Evolutionary conservation across 1,140 invertebrate species (phyloP).

Genomic region (Scaptomyza montana): DNA sequence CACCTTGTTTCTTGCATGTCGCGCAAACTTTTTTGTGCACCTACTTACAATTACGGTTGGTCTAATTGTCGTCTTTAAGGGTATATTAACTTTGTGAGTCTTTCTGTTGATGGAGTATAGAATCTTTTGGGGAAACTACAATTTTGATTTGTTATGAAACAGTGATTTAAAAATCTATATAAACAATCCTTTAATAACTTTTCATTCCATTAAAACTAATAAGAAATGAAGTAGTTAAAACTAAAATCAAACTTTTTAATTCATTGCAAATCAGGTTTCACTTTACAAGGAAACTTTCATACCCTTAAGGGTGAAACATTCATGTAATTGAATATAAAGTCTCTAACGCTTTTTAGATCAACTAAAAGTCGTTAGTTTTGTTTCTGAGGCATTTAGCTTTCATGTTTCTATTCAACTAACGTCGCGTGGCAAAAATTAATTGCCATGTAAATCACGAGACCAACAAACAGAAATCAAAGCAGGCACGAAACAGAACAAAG

Average conservation of each 20-base stretch:
- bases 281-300: too few relatives aligned
- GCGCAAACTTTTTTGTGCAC: slow-evolving; percentile 60
- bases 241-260: too few relatives aligned
- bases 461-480: slow-evolving; percentile 45
- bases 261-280: too few relatives aligned
- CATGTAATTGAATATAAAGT: too few relatives aligned
- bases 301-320: too few relatives aligned
- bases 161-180: too few relatives aligned
- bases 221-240: too few relatives aligned
- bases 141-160: too few relatives aligned
- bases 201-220: too few relatives aligned
- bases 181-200: too few relatives aligned
- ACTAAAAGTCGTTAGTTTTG: slow-evolving; percentile 11
- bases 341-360: slow-evolving; percentile 31
- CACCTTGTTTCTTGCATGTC: slow-evolving; percentile 75
- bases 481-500: slow-evolving; percentile 57
- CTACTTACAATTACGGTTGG: slow-evolving; percentile 25
- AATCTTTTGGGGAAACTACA: too few relatives aligned
- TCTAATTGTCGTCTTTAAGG: not conserved
- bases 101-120: not conserved
- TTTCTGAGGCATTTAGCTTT: slow-evolving; percentile 25
- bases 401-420: slow-evolving; percentile 40
- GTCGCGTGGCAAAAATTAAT: slow-evolving; percentile 74
- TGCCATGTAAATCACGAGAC: slow-evolving; percentile 60
- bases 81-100: slow-evolving; percentile 1